phyloP scores from a whole-genome alignment of 1,140 invertebrate species.

The Pachypsylla venusta region DNA sequence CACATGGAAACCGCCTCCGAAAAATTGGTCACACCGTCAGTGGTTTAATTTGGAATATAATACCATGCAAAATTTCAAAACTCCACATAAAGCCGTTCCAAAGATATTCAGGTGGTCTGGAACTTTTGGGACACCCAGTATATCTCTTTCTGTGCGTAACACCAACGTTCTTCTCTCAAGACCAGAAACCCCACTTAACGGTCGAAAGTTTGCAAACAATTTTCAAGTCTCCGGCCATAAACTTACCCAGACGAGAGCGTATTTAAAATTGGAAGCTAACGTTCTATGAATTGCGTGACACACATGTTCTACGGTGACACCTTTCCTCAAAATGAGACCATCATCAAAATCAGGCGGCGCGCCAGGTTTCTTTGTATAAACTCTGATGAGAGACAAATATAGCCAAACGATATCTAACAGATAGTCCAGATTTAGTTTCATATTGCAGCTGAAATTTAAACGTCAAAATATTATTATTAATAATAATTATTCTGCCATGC shows the following conservation, averaged over 20 bases:
- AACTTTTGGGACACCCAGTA: no score
- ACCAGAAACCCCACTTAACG: no score
- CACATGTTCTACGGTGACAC: slow-evolving; percentile 88
- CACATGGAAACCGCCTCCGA: no score
- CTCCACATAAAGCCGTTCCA: no score
- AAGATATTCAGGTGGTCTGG: no score
- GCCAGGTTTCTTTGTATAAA: slow-evolving; percentile 98
- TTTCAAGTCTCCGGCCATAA: no score
- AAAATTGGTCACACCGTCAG: no score
- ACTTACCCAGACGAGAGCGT: slow-evolving; percentile 87
- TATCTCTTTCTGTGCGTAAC: no score
- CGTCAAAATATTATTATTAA: slow-evolving; percentile 13
- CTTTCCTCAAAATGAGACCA: slow-evolving; percentile 79
- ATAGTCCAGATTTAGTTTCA: slow-evolving; percentile 97
- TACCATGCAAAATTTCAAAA: no score
- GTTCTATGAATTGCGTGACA: slow-evolving; percentile 95
- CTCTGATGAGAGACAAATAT: slow-evolving; percentile 79
- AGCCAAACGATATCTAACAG: slow-evolving; percentile 89
- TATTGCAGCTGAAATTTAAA: slow-evolving; percentile 74
- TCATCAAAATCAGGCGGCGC: slow-evolving; percentile 91
- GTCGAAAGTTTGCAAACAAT: no score
- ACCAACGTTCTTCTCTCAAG: no score
- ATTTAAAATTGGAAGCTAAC: slow-evolving; percentile 83
- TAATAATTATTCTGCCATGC: neutral
- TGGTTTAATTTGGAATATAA: no score